Conservation (phyloP, 2,888 invertebrate genomes). For the Cacoxenus indagator region DNA sequence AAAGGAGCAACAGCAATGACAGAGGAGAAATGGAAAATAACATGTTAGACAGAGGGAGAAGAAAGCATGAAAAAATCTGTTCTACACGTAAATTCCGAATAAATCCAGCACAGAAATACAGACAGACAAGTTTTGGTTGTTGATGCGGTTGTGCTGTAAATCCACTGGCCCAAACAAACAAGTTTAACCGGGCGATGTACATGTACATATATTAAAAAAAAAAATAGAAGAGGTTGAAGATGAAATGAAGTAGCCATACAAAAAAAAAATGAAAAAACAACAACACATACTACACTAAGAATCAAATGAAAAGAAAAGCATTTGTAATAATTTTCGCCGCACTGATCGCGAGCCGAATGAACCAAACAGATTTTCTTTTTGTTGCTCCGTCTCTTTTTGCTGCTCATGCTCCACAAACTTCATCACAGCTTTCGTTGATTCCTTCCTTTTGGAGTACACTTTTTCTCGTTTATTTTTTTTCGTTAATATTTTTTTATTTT, state of each 20-base stretch:
- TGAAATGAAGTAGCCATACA: neutral
- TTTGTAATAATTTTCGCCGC: conserved; percentile 49
- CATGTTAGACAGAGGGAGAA: neutral
- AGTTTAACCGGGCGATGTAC: neutral
- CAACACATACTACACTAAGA: neutral
- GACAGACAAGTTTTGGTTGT: too few species aligned
- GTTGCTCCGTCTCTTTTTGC: neutral
- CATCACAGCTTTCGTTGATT: neutral
- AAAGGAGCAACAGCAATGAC: neutral
- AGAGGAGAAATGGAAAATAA: neutral
- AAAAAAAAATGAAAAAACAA: neutral
- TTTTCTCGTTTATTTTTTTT: neutral
- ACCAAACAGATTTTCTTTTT: neutral
- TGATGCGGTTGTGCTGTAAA: neutral
- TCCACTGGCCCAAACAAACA: conserved; percentile 16
- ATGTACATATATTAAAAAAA: neutral
- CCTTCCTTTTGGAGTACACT: neutral
- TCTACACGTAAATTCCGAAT: conserved; percentile 9
- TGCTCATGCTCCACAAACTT: neutral
- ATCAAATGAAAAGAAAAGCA: conserved; percentile 52
- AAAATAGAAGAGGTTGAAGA: neutral
- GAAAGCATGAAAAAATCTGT: neutral
- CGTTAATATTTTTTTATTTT: neutral
- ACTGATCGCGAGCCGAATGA: too few species aligned
- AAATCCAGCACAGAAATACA: conserved; percentile 9